Evolutionary conservation across 2,888 invertebrate species (phyloP), one percentile per base, ranked within the genome.

Genomic region (Mimumesa dahlbomi): DNA sequence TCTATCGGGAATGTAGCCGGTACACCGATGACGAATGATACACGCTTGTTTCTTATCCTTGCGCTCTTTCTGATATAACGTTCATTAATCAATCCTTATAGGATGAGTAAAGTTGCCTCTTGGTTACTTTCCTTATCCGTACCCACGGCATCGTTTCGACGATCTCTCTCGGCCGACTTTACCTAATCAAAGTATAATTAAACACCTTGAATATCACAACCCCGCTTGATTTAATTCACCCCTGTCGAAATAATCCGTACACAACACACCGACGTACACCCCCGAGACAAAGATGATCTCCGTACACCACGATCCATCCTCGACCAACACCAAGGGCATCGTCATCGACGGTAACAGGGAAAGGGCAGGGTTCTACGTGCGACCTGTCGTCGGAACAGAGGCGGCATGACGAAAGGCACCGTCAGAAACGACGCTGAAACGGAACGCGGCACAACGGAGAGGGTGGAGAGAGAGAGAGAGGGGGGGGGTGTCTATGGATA

Each of bases 1-100:
- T 59, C 58, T 69, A 58, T 19, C 71, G 56, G 73, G 36, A 48
- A 54, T 53, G 69, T 73, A 66, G 46, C 38, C 21, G n/a, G 65
- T 54, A 67, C 77, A 46, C 72, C 76, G 69, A 76, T 77, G 77
- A 77, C 73, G 77, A 77, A 77, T 73, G 79, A 79, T 77, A 66
- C 63, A 67, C 59, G 71, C 50, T 18, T 53, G 64, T 66, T 67
- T 62, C 64, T 75, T 54, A 70, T 50, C 38, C 59, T 54, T 43
- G 38, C 69, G 38, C 69, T 9, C 25, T 34, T 38, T 57, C 46
- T 50, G 46, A 21, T 3, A 0, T 13, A 43, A 46, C 49, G 11
- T 49, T 53, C 69, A 74, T 74, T 74, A 74, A 74, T 74, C 74
- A 74, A 74, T 31, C 38, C 25, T 11, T 13, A n/a, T n/a, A n/a